A percentile compares a stretch with the other conserved stretches of the same genome.
Evolutionary conservation across 2,797 vertebrate species (phyloP).

Genomic region (Fratercula arctica): DNA sequence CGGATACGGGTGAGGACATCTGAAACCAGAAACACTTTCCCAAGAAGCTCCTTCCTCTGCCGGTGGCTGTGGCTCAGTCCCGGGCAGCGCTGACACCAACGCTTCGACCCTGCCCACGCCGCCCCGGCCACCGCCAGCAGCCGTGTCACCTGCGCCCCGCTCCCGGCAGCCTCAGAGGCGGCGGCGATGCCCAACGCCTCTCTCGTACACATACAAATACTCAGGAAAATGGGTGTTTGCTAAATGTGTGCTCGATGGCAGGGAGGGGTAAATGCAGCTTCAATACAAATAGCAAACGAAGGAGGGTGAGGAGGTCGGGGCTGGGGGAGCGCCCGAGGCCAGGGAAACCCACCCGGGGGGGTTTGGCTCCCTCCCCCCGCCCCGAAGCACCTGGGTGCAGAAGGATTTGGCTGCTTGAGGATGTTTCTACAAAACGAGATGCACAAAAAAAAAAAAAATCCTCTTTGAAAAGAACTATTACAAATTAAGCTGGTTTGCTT

Average conservation of each 20-base stretch:
- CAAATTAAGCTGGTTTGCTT: not conserved
- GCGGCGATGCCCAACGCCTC: not conserved
- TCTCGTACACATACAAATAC: not conserved
- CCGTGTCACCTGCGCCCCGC: not conserved
- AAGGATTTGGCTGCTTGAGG: not conserved
- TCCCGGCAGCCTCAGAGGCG: not conserved
- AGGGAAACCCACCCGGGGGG: accelerated
- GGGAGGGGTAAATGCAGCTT: not conserved
- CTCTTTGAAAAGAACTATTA: not conserved
- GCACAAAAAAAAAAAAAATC: not conserved
- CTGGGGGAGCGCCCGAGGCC: accelerated
- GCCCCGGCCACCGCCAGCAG: not conserved
- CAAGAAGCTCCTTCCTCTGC: not conserved
- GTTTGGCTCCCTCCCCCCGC: not conserved
- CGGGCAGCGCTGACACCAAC: not conserved
- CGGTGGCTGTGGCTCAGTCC: not conserved
- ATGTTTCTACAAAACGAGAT: accelerated
- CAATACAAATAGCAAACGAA: not conserved
- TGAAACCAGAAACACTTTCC: not conserved
- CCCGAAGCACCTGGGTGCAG: too few species aligned
- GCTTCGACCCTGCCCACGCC: not conserved
- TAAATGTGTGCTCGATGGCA: accelerated
- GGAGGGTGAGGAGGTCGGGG: too few species aligned
- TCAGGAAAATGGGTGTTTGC: not conserved
- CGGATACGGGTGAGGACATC: not conserved